phyloP scores from a whole-genome alignment of 2,113 vertebrate species.

The Paedocypris sp. region DNA sequence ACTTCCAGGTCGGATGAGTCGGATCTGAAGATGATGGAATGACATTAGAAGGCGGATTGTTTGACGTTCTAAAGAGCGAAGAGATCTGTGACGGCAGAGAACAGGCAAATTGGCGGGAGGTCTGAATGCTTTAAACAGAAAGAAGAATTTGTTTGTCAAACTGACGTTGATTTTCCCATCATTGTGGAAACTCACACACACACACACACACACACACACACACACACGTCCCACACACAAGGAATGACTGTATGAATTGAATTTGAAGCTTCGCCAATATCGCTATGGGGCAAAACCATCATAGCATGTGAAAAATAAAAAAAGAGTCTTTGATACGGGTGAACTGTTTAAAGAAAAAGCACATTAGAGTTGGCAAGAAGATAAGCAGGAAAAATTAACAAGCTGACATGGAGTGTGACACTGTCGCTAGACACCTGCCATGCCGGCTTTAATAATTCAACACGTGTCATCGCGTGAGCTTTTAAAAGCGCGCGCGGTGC shows the following conservation, averaged over 20 bases:
- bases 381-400: conserved; percentile 9
- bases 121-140: conserved; percentile 8
- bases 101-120: not conserved
- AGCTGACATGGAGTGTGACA: conserved; percentile 27
- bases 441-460: conserved; percentile 38
- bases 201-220: too few species aligned
- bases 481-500: conserved; percentile 18
- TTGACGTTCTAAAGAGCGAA: not conserved
- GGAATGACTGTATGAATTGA: conserved; percentile 11
- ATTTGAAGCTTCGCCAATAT: conserved; percentile 15
- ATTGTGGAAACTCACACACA: too few species aligned
- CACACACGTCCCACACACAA: too few species aligned
- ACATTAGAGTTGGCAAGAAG: conserved; percentile 19
- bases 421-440: conserved; percentile 34
- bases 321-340: not conserved
- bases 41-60: not conserved
- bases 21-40: conserved; percentile 7
- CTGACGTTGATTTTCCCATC: not conserved
- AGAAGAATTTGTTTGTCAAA: conserved; percentile 3
- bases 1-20: not conserved
- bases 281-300: conserved; percentile 20
- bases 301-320: not conserved
- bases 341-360: not conserved
- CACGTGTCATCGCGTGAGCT: conserved; percentile 29
- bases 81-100: not conserved